Base-by-base conservation (phyloP, 2,888 invertebrate genomes). In the Himalopsyche japonica region DNA sequence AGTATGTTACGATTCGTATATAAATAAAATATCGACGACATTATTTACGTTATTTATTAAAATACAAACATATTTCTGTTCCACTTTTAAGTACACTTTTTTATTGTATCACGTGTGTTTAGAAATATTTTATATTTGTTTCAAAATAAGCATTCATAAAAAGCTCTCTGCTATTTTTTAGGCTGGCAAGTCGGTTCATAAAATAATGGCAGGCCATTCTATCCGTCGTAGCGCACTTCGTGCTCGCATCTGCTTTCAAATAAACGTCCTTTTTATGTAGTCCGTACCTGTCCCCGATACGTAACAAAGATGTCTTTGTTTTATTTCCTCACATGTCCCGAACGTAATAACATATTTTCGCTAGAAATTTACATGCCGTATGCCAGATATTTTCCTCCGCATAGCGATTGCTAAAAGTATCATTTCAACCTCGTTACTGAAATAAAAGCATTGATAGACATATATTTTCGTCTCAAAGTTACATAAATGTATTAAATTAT, bases 381-480 rank as follows among this genome's bases (percentile, higher is more conserved):
- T 27, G 32, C 24, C 34, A 34, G 15, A 34, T 76, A 34, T 82
- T 82, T 78, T 30, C 79, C 76, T 82, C 30, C 32, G 8, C n/a
- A 37, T 20, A 30, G 49, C 49, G 77, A 76, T 27, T 30, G 34
- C 47, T 43, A 20, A 76, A 32, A 24, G 77, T 30, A 78, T 82
- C 57, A 78, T 82, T 82, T 78, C 27, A 37, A 81, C 76, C 32
- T 81, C 47, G 76, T 81, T 76, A 32, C 37, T n/a, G 79, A 32
- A 64, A 64, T 57, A 37, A 12, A 70, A 24, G 81, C 20, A 57
- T 57, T 57, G 57, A 57, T 20, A 20, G 20, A 57, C 24, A 57
- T 57, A 20, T 8, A 24, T 57, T 20, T n/a, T 0, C 24, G 57
- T 20, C 57, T 57, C 57, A 3, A 57, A 57, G 20, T 24, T 57